A percentile compares a stretch with the other conserved stretches of the same genome.
phyloP scores from a whole-genome alignment of 2,888 invertebrate genomes.

The Drosophila subquinaria region DNA sequence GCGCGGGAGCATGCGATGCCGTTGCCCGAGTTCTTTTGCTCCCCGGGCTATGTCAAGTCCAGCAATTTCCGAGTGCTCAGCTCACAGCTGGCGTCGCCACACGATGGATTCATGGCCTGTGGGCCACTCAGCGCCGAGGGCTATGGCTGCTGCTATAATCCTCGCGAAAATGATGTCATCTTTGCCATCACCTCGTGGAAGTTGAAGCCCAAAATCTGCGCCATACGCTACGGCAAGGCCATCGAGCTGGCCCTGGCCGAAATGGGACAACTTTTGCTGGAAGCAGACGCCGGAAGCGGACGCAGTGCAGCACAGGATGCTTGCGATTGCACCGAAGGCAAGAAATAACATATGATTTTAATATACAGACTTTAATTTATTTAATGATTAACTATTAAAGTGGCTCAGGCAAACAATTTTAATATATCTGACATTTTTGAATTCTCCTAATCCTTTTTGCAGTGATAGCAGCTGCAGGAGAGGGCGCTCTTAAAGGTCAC shows the following conservation, averaged over 20 bases:
- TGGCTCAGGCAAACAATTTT: conserved; percentile 54
- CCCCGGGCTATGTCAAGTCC: conserved; percentile 90
- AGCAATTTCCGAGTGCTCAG: conserved; percentile 93
- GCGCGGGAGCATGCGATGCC: conserved; percentile 91
- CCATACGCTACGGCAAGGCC: conserved; percentile 67
- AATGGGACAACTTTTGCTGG: conserved; percentile 27
- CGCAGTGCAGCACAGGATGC: too few species aligned
- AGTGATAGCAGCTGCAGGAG: conserved; percentile 93
- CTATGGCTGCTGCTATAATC: conserved; percentile 98
- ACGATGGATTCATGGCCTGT: conserved; percentile 94
- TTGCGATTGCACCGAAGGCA: not conserved
- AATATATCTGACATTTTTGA: not conserved
- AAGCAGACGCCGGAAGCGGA: not conserved
- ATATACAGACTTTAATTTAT: not conserved
- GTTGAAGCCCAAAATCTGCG: conserved; percentile 87
- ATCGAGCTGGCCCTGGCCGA: conserved; percentile 39
- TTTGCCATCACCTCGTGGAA: conserved; percentile 91
- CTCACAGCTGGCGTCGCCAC: conserved; percentile 93
- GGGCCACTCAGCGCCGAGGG: conserved; percentile 94
- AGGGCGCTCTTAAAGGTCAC: conserved; percentile 93
- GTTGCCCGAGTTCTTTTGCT: conserved; percentile 90
- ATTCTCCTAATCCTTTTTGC: conserved; percentile 88
- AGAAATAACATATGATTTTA: not conserved
- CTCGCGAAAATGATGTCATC: conserved; percentile 90
- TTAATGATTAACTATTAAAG: conserved; percentile 25